Percentiles rank a stretch among this genome's conserved stretches.
Evolutionary conservation across 64 coral and sea anemone species (phyloP).

Genomic region (Hydrozoanthus tunicans): DNA sequence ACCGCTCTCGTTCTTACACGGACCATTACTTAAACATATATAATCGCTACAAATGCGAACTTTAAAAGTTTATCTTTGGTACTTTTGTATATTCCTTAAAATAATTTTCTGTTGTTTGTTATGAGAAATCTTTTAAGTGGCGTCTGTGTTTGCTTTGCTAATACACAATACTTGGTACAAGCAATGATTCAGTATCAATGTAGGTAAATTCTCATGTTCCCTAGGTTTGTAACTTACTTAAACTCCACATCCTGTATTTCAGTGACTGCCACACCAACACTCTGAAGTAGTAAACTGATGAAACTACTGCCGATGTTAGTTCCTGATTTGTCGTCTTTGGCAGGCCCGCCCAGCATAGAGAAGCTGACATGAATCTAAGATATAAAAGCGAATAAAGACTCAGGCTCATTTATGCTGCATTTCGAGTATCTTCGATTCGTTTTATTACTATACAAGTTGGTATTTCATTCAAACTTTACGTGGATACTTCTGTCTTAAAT

Average conservation of each 20-base stretch:
- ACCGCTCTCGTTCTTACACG: too few species aligned
- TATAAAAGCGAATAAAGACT: slow-evolving; percentile 26
- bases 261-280: slow-evolving; percentile 92
- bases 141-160: too few species aligned
- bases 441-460: neutral
- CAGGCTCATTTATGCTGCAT: neutral
- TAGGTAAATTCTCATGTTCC: neutral
- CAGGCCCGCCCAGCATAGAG: slow-evolving; percentile 84
- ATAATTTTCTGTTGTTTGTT: too few species aligned
- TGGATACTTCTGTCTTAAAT: too few species aligned
- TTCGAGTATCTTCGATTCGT: neutral
- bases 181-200: neutral
- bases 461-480: too few species aligned
- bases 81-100: too few species aligned
- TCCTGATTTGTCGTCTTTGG: slow-evolving; percentile 55
- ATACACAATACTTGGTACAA: too few species aligned
- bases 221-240: slow-evolving; percentile 65
- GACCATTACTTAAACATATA: too few species aligned
- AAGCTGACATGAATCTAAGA: slow-evolving; percentile 93
- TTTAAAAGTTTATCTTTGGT: too few species aligned
- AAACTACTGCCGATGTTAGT: slow-evolving; percentile 81
- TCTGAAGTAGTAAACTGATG: slow-evolving; percentile 76
- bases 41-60: too few species aligned
- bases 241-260: slow-evolving; percentile 98
- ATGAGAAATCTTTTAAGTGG: too few species aligned